A percentile compares a stretch with the other conserved stretches of the same genome.
Conservation (phyloP, 1,140 invertebrate species). For the Drosophila orena region DNA sequence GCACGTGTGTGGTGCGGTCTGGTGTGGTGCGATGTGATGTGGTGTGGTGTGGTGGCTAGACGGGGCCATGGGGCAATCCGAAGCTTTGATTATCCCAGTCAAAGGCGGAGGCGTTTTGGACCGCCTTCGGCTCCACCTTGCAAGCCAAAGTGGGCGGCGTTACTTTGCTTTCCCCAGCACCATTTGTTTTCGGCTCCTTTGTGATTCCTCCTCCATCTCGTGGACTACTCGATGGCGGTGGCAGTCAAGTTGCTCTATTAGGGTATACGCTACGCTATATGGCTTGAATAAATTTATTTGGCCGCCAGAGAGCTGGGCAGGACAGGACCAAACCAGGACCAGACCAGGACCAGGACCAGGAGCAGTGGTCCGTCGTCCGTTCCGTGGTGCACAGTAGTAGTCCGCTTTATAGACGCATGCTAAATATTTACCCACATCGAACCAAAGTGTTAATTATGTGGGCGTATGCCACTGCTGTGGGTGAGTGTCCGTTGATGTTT, state of each 20-base stretch:
- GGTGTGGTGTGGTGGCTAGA: not conserved
- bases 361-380: not conserved
- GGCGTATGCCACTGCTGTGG: conserved; percentile 27
- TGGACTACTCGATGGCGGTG: not conserved
- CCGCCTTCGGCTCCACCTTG: conserved; percentile 2
- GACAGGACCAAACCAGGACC: no score
- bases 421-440: conserved; percentile 72
- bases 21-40: no score
- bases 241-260: conserved; percentile 63
- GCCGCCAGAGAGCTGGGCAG: conserved; percentile 6
- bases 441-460: conserved; percentile 75
- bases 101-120: conserved; percentile 23
- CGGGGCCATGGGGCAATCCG: not conserved
- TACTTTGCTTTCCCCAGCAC: conserved; percentile 6
- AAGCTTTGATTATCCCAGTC: conserved; percentile 33
- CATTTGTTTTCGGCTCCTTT: conserved; percentile 5
- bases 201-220: conserved; percentile 6
- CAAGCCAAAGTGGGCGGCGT: conserved; percentile 10
- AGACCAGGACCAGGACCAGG: no score
- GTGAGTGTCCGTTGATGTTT: conserved; percentile 40
- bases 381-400: not conserved
- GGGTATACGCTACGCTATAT: conserved; percentile 28
- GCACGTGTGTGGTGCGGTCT: conserved; percentile 3
- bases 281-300: conserved; percentile 68
- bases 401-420: conserved; percentile 60